Conservation (phyloP, 2,797 vertebrate genomes). For the Helostoma temminkii region DNA sequence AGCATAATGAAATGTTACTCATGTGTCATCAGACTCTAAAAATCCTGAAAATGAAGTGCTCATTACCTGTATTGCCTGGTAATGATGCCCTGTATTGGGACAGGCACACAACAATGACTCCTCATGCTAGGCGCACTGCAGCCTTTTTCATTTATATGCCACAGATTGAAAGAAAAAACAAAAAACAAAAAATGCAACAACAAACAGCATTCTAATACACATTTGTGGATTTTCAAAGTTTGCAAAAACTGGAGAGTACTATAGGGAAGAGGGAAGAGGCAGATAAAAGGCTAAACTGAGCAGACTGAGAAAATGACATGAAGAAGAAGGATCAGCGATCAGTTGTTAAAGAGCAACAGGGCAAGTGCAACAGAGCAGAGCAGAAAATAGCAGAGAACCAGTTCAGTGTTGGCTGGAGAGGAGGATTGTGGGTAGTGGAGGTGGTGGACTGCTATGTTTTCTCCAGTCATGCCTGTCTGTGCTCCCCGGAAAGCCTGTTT, state of each 20-base stretch:
- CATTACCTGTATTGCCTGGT: constrained; percentile 51
- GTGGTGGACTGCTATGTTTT: constrained; percentile 36
- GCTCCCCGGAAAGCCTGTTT: constrained; percentile 54
- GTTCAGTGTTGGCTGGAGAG: constrained; percentile 9
- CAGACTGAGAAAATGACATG: constrained; percentile 2
- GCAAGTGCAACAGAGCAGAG: constrained; percentile 33
- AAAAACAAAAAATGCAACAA: not conserved
- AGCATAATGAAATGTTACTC: constrained; percentile 73
- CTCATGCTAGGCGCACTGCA: not conserved
- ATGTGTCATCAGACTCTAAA: constrained; percentile 60
- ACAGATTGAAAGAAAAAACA: constrained; percentile 4
- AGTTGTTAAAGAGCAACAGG: too few species aligned
- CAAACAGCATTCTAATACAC: not conserved
- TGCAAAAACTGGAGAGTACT: constrained; percentile 6
- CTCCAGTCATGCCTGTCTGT: constrained; percentile 61
- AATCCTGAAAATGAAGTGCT: constrained; percentile 58
- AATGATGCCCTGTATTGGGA: constrained; percentile 43
- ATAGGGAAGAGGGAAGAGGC: not conserved
- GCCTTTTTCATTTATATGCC: constrained; percentile 28
- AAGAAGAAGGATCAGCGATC: constrained; percentile 3
- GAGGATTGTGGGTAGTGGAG: constrained; percentile 9
- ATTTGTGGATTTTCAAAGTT: not conserved
- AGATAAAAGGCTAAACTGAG: constrained; percentile 2
- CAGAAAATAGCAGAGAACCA: constrained; percentile 8
- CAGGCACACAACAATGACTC: constrained; percentile 33